Evolutionary conservation across 2,113 vertebrate species (phyloP).

Genomic region (Syngnathus scovelli): DNA sequence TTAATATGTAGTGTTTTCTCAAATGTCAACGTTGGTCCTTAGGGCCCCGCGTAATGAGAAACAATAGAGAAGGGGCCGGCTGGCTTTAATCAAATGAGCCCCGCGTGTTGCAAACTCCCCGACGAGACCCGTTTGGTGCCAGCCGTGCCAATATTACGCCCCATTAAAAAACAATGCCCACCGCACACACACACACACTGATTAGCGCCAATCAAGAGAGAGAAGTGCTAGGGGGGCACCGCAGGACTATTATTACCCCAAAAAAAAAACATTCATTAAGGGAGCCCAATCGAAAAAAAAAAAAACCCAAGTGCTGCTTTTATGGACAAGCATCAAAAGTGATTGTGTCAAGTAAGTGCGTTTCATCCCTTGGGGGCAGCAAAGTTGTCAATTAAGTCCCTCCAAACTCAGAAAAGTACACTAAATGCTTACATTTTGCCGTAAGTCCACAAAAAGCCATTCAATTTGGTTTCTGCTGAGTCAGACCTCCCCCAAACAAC

Average conservation of each 20-base stretch:
- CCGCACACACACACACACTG: not conserved
- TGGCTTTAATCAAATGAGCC: conserved; percentile 59
- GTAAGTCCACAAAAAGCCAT: conserved; percentile 10
- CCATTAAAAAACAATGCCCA: conserved; percentile 47
- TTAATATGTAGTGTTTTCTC: conserved; percentile 1
- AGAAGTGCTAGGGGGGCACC: conserved; percentile 2
- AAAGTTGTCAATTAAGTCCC: not conserved
- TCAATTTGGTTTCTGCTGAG: conserved; percentile 25
- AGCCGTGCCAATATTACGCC: conserved; percentile 44
- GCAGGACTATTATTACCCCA: conserved; percentile 12
- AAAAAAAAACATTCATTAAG: conserved; percentile 9
- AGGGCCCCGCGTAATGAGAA: conserved; percentile 44
- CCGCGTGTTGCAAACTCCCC: conserved; percentile 37
- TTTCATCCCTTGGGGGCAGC: not conserved
- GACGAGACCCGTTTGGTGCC: conserved; percentile 39
- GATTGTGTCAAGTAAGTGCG: not conserved
- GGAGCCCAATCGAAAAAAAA: not conserved
- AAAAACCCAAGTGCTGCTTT: not conserved
- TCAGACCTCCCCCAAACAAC: conserved; percentile 9
- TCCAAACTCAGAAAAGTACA: not conserved
- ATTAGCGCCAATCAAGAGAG: conserved; percentile 28
- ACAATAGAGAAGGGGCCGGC: conserved; percentile 38
- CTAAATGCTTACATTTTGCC: not conserved
- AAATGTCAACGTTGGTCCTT: not conserved
- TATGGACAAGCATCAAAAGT: not conserved